Evolutionary conservation across 2,797 vertebrate species (phyloP), one percentile per base, ranked within the genome.

Genomic region (Labroides dimidiatus): DNA sequence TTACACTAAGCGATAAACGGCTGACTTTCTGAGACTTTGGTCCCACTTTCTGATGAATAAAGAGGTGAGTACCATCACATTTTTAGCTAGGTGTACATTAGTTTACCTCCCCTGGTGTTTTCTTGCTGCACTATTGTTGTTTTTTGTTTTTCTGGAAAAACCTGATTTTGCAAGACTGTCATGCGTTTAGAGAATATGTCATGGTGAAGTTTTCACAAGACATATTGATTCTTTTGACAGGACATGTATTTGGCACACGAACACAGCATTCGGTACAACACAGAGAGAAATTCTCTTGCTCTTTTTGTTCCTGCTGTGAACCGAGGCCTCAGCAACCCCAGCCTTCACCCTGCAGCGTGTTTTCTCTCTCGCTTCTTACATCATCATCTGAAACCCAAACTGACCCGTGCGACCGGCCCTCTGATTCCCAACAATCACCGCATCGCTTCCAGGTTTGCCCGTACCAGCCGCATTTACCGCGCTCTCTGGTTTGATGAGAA

Each of bases 401-500:
- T 58, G 76, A 85, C 84, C 74, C 43, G 60, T 65, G 65, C 3
- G 21, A 55, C 51, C 69, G 51, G 37, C 64, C 53, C 30, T 53
- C 48, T 12, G 41, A 65, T 77, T 81, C 58, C 33, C 53, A 45
- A 74, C 80, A 81, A 72, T 77, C 78, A 76, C 68, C 52, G 44
- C 77, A 66, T 17, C 51, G 73, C 86, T 78, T 70, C 72, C 69
- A 75, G 86, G 73, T 83, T 78, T 65, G 59, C 72, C 81, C 52
- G 66, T 51, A 61, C 77, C 73, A 51, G 45, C 81, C 55, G 49
- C 72, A 84, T 89, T n/a, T 66, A 82, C 84, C 86, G 78, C 72
- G 82, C 64, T 76, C 58, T 67, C 63, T 60, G 72, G 69, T 77
- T 76, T 89, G 83, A 89, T 90, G 87, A 87, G 84, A 85, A 88